A percentile compares a stretch with the other conserved stretches of the same genome.
Conservation (phyloP, 2,797 vertebrate genomes). For the Bradypodion pumilum region DNA sequence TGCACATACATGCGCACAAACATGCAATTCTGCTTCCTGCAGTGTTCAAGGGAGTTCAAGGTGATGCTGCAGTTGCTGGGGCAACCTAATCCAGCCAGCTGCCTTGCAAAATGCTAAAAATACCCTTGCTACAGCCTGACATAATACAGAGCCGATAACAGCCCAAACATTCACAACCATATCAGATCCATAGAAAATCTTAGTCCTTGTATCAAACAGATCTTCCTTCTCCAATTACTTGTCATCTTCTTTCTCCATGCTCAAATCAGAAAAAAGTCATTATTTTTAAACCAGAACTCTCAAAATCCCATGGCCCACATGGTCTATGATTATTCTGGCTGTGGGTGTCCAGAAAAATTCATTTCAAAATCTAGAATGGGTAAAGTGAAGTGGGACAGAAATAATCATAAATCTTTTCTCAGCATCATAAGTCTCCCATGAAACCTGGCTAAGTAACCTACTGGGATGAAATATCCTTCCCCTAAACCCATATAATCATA, state of each 20-base stretch:
- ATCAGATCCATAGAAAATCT: neutral
- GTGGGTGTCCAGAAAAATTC: no score
- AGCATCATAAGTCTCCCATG: no score
- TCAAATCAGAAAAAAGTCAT: neutral
- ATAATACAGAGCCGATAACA: conserved; percentile 20
- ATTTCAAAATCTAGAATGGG: no score
- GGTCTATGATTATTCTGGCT: no score
- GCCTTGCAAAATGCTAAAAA: conserved; percentile 54
- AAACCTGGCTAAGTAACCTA: no score
- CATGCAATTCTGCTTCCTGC: conserved; percentile 4
- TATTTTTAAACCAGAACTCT: no score
- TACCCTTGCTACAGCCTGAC: conserved; percentile 37
- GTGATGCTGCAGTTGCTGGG: conserved; percentile 22
- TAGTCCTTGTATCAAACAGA: neutral
- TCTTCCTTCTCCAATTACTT: neutral
- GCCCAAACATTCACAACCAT: neutral
- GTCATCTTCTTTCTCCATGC: no score
- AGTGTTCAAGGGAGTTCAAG: conserved; percentile 6
- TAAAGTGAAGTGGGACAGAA: no score
- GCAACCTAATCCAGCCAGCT: conserved; percentile 49
- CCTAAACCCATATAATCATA: no score
- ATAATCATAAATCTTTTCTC: no score
- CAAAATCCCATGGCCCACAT: no score
- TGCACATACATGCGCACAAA: neutral
- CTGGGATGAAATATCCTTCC: no score